These are phyloP conservation scores for Eriosoma lanigerum DNA, from an alignment of 1,140 invertebrate genomes.

Conservation along the genomic window DNA sequence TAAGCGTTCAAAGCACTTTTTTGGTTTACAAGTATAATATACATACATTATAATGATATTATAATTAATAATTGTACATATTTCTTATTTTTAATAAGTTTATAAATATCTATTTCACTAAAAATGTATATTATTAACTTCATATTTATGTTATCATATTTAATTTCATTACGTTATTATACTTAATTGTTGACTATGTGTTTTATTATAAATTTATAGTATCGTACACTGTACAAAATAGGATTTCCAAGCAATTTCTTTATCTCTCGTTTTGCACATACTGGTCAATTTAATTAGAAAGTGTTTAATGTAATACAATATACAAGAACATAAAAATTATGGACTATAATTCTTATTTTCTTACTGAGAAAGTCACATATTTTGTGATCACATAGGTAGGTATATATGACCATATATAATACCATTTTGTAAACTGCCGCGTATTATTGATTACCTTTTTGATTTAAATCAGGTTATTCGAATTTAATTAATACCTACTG, in stretches of 20 bases:
- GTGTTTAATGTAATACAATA: constrained; percentile 2
- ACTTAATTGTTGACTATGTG: not conserved
- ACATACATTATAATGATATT: too few relatives aligned
- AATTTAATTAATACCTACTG: constrained; percentile 10
- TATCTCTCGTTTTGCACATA: constrained; percentile 32
- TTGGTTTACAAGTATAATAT: too few relatives aligned
- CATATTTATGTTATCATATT: not conserved
- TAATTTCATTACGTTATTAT: constrained; percentile 14
- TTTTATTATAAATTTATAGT: not conserved
- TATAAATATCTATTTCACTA: too few relatives aligned
- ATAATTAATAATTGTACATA: too few relatives aligned
- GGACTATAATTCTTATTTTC: not conserved
- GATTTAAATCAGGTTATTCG: not conserved
- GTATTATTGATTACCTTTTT: constrained; percentile 9
- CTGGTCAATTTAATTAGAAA: constrained; percentile 49
- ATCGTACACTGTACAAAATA: not conserved
- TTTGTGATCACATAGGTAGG: not conserved
- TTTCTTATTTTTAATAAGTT: too few relatives aligned
- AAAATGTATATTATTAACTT: not conserved
- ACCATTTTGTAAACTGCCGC: not conserved
- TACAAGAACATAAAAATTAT: not conserved
- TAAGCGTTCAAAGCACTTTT: too few relatives aligned
- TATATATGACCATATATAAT: not conserved
- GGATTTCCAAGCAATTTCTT: constrained; percentile 17
- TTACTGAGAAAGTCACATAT: constrained; percentile 17